Evolutionary conservation across 37 sponge, comb jelly and placozoan species (phyloP).

Genomic region (Spongilla lacustris): DNA sequence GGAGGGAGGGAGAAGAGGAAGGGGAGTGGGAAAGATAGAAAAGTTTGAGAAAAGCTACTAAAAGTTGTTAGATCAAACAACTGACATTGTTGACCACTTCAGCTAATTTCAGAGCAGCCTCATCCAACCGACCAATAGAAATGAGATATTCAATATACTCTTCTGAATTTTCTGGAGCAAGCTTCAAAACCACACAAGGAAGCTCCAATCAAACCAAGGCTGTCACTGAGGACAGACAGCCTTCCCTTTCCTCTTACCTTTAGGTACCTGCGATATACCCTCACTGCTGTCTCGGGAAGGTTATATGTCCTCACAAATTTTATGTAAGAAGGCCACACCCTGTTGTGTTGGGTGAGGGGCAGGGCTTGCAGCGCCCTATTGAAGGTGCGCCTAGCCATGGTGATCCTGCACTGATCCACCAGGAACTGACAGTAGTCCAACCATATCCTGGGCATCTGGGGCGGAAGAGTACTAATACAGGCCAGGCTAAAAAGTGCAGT

Average conservation of each 20-base stretch:
- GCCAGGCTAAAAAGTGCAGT: too few species aligned
- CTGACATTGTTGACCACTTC: conserved; percentile 84
- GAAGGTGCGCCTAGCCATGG: conserved; percentile 90
- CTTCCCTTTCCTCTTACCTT: conserved; percentile 56
- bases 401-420: conserved; percentile 91
- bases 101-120: conserved; percentile 91
- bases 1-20: too few species aligned
- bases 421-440: conserved; percentile 97
- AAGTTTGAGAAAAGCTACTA: too few species aligned
- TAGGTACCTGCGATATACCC: conserved; percentile 91
- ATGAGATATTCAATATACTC: conserved; percentile 91
- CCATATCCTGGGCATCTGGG: conserved; percentile 99
- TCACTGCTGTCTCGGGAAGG: conserved; percentile 89
- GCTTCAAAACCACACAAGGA: conserved; percentile 40
- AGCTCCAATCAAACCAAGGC: conserved; percentile 1
- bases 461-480: not conserved
- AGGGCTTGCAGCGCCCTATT: conserved; percentile 95
- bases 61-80: too few species aligned
- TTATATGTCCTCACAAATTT: conserved; percentile 84
- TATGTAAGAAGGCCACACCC: conserved; percentile 96
- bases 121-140: conserved; percentile 87
- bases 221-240: too few species aligned
- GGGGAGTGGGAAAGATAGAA: too few species aligned
- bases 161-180: conserved; percentile 92
- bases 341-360: conserved; percentile 93